Conservation (phyloP, 2,888 invertebrate genomes). For the Drosophila maculinotata region DNA sequence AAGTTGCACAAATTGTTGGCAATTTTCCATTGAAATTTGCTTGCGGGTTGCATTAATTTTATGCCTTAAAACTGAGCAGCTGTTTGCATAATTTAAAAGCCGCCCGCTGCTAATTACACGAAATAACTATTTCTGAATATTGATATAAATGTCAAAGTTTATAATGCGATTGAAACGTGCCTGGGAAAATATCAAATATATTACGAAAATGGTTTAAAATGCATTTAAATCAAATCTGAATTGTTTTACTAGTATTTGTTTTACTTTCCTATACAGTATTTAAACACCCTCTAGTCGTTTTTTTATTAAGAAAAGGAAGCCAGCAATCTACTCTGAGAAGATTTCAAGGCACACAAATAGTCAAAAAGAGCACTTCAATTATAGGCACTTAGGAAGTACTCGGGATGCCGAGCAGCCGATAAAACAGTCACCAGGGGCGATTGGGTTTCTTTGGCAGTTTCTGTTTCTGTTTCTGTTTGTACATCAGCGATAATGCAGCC, state of each 20-base stretch:
- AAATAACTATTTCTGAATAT: slow-evolving; percentile 19
- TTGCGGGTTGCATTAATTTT: slow-evolving; percentile 52
- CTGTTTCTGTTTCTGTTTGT: slow-evolving; percentile 13
- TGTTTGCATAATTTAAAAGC: slow-evolving; percentile 51
- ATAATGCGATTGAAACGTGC: slow-evolving; percentile 34
- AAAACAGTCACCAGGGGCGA: slow-evolving; percentile 7
- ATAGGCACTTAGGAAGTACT: slow-evolving; percentile 30
- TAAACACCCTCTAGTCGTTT: not conserved
- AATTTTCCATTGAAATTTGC: slow-evolving; percentile 24
- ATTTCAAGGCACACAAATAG: not conserved
- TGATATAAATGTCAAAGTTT: slow-evolving; percentile 8
- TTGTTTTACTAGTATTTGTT: not conserved
- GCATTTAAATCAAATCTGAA: slow-evolving; percentile 1
- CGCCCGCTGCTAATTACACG: slow-evolving; percentile 38
- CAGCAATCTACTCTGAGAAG: not conserved
- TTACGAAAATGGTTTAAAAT: slow-evolving; percentile 33
- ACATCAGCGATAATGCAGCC: slow-evolving; percentile 57
- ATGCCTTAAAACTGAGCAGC: slow-evolving; percentile 43
- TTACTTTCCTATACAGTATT: not conserved
- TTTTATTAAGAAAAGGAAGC: slow-evolving; percentile 1
- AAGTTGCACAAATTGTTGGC: slow-evolving; percentile 22
- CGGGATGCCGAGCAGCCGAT: slow-evolving; percentile 13
- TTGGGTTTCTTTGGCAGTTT: slow-evolving; percentile 1
- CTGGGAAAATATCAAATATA: slow-evolving; percentile 4
- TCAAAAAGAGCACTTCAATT: slow-evolving; percentile 12